A percentile compares a stretch with the other conserved stretches of the same genome.
phyloP scores from a whole-genome alignment of 92 coral and sea anemone genomes.

The Epizoanthus stellaris region DNA sequence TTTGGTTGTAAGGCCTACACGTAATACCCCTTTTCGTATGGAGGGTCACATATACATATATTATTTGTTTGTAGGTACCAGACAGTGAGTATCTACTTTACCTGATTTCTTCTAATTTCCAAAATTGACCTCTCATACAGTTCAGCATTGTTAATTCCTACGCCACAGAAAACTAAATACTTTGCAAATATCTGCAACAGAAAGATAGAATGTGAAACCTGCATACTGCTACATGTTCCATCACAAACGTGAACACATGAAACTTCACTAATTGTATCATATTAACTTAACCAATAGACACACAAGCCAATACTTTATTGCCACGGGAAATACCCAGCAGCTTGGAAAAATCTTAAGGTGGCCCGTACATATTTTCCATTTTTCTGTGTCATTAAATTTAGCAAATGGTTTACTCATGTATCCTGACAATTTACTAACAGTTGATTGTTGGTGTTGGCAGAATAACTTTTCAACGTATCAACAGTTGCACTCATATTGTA shows the following conservation, averaged over 20 bases:
- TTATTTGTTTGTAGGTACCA: neutral
- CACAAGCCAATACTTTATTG: neutral
- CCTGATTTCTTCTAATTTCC: slow-evolving; percentile 99
- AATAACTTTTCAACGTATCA: no score
- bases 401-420: no score
- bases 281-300: neutral
- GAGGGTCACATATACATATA: neutral
- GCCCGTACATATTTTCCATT: no score
- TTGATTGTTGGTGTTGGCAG: no score
- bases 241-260: neutral
- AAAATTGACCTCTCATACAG: slow-evolving; percentile 93
- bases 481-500: no score
- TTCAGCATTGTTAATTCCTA: slow-evolving; percentile 97
- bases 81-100: neutral
- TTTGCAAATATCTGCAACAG: slow-evolving; percentile 82
- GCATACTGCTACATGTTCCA: neutral
- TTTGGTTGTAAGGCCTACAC: no score
- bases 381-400: no score
- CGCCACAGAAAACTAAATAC: slow-evolving; percentile 96
- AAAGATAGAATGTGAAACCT: neutral
- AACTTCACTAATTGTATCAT: neutral
- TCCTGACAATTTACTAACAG: no score
- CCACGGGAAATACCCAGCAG: no score
- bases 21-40: no score
- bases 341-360: neutral